Evolutionary conservation across 2,113 vertebrate genomes (phyloP).

Genomic region (Bubalus kerabau): DNA sequence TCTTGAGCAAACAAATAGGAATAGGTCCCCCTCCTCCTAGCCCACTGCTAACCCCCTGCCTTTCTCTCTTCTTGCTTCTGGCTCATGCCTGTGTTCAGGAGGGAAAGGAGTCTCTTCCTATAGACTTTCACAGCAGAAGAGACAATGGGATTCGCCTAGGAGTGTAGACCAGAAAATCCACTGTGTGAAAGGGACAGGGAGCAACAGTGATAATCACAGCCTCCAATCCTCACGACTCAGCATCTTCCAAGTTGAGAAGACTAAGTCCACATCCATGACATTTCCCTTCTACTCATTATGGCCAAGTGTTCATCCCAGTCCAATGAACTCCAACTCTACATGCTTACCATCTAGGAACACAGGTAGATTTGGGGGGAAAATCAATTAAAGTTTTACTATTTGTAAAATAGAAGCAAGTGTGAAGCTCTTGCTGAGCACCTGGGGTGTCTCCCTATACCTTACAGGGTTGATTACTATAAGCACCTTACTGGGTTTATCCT

Average conservation of each 20-base stretch:
- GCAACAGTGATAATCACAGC: neutral
- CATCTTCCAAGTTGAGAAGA: neutral
- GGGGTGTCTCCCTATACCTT: neutral
- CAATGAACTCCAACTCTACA: neutral
- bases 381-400: neutral
- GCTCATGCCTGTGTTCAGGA: neutral
- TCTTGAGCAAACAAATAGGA: neutral
- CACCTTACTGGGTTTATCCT: neutral
- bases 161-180: neutral
- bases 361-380: neutral
- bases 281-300: neutral
- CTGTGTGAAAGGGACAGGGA: neutral
- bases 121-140: neutral
- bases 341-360: neutral
- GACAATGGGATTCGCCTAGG: neutral
- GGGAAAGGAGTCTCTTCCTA: neutral
- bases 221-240: neutral
- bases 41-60: fast-evolving
- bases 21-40: neutral
- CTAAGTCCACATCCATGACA: neutral
- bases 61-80: neutral
- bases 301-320: neutral
- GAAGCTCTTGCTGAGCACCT: neutral
- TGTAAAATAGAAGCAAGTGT: neutral
- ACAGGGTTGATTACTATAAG: neutral